Evolutionary conservation across 2,888 invertebrate species (phyloP), one percentile per base, ranked within the genome.

Genomic region (Amiota mariae): DNA sequence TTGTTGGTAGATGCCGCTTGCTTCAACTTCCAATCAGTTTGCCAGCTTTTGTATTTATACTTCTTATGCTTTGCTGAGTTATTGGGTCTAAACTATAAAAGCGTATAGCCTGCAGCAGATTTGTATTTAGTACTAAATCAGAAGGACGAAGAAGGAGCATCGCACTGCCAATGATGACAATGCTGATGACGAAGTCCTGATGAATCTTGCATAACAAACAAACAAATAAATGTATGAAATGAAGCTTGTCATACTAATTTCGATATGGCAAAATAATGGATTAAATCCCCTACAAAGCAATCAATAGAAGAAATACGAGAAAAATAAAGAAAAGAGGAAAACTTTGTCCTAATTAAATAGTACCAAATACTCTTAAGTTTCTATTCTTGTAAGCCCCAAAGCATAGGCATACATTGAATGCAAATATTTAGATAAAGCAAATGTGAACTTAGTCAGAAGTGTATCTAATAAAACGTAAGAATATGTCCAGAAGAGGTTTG

Each of bases 41-140:
- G 36, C 24, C 24, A 24, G 24, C 3, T 24, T 24, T 24, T 24
- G 24, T 24, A 24, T 24, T 24, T 24, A 24, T 36, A 36, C 2
- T 36, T 36, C 36, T 36, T 36, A 61, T 13, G 20, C 24, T 47
- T 64, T 64, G 8, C 66, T 67, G 66, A 67, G 49, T 67, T 67
- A 67, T 67, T 67, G 66, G 66, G 49, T 67, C 66, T 67, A 67
- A 67, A 67, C 66, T 67, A 84, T 84, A 80, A 81, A 83, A 83
- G 77, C 80, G 79, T 78, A 85, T 83, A 74, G 84, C 83, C 81
- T 73, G 72, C 71, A 78, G 83, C 76, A 72, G 36, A 13, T 59
- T 20, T 36, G 36, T 36, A 36, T 36, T 36, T 36, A 36, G 36
- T 36, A 36, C 6, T 36, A 36, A 36, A 15, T 20, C 57, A 57